Conservation (phyloP, 2,888 invertebrate species). For the Melieria crassipennis region DNA sequence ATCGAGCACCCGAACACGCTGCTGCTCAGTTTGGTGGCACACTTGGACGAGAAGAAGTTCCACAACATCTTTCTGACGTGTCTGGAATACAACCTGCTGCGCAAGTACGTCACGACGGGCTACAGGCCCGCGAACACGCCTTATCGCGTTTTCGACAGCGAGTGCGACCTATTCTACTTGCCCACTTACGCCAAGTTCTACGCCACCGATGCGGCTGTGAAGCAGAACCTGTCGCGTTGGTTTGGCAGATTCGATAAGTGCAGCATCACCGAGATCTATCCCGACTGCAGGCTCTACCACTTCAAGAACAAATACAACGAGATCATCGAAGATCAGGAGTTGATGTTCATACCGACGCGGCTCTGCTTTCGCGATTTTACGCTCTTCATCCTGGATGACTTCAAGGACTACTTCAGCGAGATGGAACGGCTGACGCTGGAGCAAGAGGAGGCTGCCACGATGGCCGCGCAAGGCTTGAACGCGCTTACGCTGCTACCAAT, state of each 20-base stretch:
- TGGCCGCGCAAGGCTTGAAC: not conserved
- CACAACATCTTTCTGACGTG: conserved; percentile 48
- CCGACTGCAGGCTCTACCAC: conserved; percentile 46
- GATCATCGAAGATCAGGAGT: conserved; percentile 46
- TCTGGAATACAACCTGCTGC: conserved; percentile 52
- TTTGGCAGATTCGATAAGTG: conserved; percentile 46
- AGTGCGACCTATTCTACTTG: conserved; percentile 40
- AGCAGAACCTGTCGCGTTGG: conserved; percentile 49
- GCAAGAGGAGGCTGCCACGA: not conserved
- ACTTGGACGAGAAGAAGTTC: conserved; percentile 42
- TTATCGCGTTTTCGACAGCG: not conserved
- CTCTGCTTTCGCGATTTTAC: conserved; percentile 60
- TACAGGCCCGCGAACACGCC: no score
- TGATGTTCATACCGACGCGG: conserved; percentile 50
- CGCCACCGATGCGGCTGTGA: conserved; percentile 47
- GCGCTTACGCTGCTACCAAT: no score
- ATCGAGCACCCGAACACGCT: conserved; percentile 52
- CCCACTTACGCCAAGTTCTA: conserved; percentile 52
- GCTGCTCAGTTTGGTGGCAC: conserved; percentile 45
- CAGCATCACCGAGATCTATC: conserved; percentile 44
- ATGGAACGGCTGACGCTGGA: not conserved
- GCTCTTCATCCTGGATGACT: conserved; percentile 49
- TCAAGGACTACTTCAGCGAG: conserved; percentile 47
- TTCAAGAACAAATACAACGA: conserved; percentile 48
- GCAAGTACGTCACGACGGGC: conserved; percentile 40